A percentile compares a stretch with the other conserved stretches of the same genome.
Evolutionary conservation across 2,113 vertebrate genomes (phyloP).

Genomic region (Gymnarchus niloticus): DNA sequence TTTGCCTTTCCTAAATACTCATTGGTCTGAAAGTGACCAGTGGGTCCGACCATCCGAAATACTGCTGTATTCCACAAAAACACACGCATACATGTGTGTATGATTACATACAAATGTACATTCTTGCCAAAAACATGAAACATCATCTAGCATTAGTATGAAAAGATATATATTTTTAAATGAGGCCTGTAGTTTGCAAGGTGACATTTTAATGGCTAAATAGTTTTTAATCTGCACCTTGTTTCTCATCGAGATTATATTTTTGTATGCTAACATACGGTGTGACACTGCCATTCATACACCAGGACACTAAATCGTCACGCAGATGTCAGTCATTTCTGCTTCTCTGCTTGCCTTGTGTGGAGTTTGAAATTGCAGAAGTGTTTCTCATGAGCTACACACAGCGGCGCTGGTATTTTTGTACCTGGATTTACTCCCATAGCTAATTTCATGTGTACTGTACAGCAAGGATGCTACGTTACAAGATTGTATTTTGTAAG

Average conservation of each 20-base stretch:
- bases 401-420: neutral
- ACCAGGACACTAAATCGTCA: no score
- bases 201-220: constrained; percentile 46
- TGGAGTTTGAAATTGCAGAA: neutral
- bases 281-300: neutral
- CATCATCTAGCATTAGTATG: constrained; percentile 40
- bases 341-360: neutral
- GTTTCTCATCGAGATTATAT: constrained; percentile 48
- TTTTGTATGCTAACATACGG: constrained; percentile 44
- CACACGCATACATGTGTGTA: neutral
- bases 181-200: constrained; percentile 27
- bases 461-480: neutral
- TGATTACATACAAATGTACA: constrained; percentile 25
- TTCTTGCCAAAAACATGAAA: constrained; percentile 54
- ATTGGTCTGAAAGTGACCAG: neutral
- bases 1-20: constrained; percentile 14
- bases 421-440: neutral
- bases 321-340: neutral
- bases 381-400: neutral
- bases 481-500: neutral
- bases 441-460: neutral
- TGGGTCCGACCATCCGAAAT: neutral
- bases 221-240: constrained; percentile 32
- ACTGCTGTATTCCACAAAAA: constrained; percentile 16
- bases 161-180: constrained; percentile 51